phyloP scores from a whole-genome alignment of 2,113 vertebrate genomes.

The Nycticebus coucang region DNA sequence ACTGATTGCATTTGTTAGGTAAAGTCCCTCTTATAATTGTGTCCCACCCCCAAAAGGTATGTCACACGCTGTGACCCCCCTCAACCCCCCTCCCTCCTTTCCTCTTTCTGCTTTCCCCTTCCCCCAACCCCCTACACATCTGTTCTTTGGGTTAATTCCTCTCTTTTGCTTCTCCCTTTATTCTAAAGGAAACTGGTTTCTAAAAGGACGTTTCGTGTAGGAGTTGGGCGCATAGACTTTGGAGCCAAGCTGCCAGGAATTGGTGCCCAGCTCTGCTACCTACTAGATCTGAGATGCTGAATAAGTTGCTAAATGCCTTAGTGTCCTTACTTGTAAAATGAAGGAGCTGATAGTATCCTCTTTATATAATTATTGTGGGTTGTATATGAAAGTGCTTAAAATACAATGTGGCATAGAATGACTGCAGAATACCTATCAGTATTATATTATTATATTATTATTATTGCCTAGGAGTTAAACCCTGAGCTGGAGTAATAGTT shows the following conservation, averaged over 20 bases:
- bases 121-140: not conserved
- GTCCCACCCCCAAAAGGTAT: no score
- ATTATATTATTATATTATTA: not conserved
- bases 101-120: not conserved
- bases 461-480: not conserved
- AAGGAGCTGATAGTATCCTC: not conserved
- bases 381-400: not conserved
- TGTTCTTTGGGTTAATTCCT: slow-evolving; percentile 4
- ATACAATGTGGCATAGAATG: not conserved
- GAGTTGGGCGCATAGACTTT: not conserved
- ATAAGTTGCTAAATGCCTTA: not conserved
- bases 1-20: no score
- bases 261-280: not conserved
- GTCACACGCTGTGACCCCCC: no score
- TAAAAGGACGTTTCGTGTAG: slow-evolving; percentile 15
- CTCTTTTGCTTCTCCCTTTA: not conserved
- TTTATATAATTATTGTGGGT: not conserved
- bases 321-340: not conserved
- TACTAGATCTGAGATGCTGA: not conserved
- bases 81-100: no score
- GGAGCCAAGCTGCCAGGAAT: not conserved
- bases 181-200: not conserved
- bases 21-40: no score
- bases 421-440: not conserved
- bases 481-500: not conserved